Evolutionary conservation across 1,140 invertebrate species (phyloP), one percentile per base, ranked within the genome.

Genomic region (Halesus radiatus): DNA sequence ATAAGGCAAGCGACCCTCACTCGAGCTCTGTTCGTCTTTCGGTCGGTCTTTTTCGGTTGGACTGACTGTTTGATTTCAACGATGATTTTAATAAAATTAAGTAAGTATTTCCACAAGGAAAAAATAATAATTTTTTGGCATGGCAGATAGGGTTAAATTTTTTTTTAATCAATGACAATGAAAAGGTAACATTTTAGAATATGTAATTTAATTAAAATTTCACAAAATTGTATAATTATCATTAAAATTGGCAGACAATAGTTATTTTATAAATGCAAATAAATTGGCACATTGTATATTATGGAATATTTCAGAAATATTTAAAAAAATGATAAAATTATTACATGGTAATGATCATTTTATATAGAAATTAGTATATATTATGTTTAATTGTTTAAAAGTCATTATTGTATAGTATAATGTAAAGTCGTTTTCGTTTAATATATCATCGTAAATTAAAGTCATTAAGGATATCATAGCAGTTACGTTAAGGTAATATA

Each of bases 1-100:
- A 84, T 94, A 94, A 78, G 90, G 92, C 72, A 80, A 23, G 29
- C 56, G 72, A 4, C 16, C 58, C 15, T 74, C 78, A 83, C 81
- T 15, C 83, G 62, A 23, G 18, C 45, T 18, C 16, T 66, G 60
- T 52, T 78, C 37, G 77, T 60, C 79, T 84, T 37, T 37, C 18
- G 64, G 68, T 15, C 64, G 29, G 6, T 70, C 77, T 72, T 79
- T 70, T 32, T 84, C 81, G 1, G 72, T 72, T 45, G 83, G 81
- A 80, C 80, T 83, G 50, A 62, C 81, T 84, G 54, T 18, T 13
- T 22, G 10, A 13, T 45, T 45, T 45, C 7, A 3, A 1, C 8
- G 10, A 45, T 1, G 37, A 10, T 45, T 45, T 45, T 8, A 45
- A 45, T 45, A 45, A 45, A 45, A 45, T 13, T 45, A 45, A 45